A percentile compares a stretch with the other conserved stretches of the same genome.
Conservation (phyloP, 1,140 invertebrate genomes). For the Diplogasteroides magnus region DNA sequence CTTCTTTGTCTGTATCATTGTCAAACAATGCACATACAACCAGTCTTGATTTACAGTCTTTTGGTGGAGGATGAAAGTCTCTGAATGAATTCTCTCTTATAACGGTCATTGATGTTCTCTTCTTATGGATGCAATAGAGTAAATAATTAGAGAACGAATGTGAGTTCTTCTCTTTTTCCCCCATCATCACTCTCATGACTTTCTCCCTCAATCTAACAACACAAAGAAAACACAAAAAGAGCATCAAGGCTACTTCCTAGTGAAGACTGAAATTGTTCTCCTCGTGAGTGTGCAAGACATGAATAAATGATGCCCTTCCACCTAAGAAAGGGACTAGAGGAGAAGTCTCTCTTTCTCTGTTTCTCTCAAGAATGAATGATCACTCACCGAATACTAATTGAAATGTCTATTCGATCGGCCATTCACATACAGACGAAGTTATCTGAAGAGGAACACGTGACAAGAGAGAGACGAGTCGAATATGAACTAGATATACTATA, state of each 20-base stretch:
- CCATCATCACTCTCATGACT: slow-evolving; percentile 1
- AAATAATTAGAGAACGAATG: background rate
- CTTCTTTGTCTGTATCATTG: slow-evolving; percentile 21
- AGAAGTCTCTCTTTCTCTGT: too few species aligned
- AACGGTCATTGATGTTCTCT: background rate
- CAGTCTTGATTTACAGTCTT: slow-evolving; percentile 4
- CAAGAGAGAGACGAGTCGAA: too few species aligned
- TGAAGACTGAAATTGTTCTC: background rate
- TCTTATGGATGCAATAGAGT: background rate
- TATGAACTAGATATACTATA: too few species aligned
- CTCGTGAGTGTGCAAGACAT: too few species aligned
- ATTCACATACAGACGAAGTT: too few species aligned
- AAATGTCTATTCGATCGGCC: too few species aligned
- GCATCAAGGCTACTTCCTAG: background rate
- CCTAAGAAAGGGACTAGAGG: too few species aligned
- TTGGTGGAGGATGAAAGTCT: background rate
- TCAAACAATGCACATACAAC: slow-evolving; percentile 15
- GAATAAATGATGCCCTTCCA: too few species aligned
- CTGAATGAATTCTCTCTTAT: background rate
- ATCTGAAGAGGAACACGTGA: too few species aligned
- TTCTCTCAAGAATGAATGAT: too few species aligned
- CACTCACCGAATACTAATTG: too few species aligned
- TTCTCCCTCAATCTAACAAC: background rate
- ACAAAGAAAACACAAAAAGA: background rate
- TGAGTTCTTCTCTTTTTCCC: too few species aligned